Percentiles rank a stretch among this genome's conserved stretches.
phyloP scores from a whole-genome alignment of 2,113 vertebrate species.

The Malurus alboscapulatus region DNA sequence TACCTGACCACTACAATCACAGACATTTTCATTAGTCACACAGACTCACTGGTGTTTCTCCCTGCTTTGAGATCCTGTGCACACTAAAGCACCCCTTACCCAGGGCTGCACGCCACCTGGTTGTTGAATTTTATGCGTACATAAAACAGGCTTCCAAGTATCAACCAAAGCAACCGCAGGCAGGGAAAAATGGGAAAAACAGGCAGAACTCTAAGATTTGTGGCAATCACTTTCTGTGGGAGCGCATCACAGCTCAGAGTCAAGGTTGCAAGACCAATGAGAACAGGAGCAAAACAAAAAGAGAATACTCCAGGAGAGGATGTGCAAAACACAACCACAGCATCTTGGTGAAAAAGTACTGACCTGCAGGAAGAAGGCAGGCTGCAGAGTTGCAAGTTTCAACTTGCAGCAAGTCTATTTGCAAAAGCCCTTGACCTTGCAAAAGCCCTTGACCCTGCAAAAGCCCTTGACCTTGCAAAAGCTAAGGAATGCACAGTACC shows the following conservation, averaged over 20 bases:
- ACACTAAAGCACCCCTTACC: background rate
- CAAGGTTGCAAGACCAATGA: background rate
- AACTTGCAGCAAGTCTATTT: background rate
- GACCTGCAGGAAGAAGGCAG: background rate
- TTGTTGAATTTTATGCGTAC: background rate
- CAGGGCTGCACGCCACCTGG: background rate
- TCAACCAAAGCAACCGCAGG: background rate
- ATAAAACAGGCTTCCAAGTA: background rate
- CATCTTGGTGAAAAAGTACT: background rate
- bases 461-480: background rate
- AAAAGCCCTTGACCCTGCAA: background rate
- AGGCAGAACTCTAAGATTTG: background rate
- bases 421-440: background rate
- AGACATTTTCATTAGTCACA: background rate
- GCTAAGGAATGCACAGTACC: background rate
- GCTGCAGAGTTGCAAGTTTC: background rate
- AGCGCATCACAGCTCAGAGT: background rate
- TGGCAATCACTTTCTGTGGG: accelerated
- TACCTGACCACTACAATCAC: background rate
- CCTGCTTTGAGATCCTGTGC: background rate
- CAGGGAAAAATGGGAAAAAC: background rate
- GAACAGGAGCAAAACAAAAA: background rate
- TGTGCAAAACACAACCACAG: background rate
- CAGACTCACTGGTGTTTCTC: background rate
- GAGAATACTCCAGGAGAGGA: background rate